A percentile compares a stretch with the other conserved stretches of the same genome.
phyloP scores from a whole-genome alignment of 2,113 vertebrate species.

The Oncorhynchus nerka region DNA sequence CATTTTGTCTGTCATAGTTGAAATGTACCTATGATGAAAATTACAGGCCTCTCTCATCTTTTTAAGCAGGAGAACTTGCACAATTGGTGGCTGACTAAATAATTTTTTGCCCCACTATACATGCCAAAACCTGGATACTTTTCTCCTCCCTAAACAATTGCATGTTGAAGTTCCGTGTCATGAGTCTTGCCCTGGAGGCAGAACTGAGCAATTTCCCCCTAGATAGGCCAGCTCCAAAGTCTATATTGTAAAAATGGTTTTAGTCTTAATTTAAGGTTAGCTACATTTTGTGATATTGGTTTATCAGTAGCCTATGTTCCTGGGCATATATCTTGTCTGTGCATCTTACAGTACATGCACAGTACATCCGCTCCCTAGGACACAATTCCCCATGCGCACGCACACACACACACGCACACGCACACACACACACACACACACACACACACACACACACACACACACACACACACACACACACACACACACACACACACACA shows the following conservation, averaged over 20 bases:
- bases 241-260: background rate
- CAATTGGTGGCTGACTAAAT: too few species aligned
- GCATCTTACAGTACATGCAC: background rate
- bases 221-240: background rate
- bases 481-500: conserved; percentile 10
- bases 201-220: too few species aligned
- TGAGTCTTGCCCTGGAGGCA: too few species aligned
- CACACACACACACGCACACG: too few species aligned
- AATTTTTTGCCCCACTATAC: too few species aligned
- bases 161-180: too few species aligned
- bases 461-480: conserved; percentile 16
- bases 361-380: too few species aligned
- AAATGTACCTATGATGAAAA: too few species aligned
- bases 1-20: too few species aligned
- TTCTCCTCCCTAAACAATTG: background rate
- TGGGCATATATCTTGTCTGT: conserved; percentile 10
- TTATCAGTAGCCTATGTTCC: conserved; percentile 7
- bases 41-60: too few species aligned
- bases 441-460: conserved; percentile 11
- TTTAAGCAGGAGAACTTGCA: too few species aligned
- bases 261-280: background rate
- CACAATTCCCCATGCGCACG: background rate
- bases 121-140: too few species aligned
- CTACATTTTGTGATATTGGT: background rate
- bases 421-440: background rate